phyloP scores from a whole-genome alignment of 2,888 invertebrate genomes.

The Formica aserva region DNA sequence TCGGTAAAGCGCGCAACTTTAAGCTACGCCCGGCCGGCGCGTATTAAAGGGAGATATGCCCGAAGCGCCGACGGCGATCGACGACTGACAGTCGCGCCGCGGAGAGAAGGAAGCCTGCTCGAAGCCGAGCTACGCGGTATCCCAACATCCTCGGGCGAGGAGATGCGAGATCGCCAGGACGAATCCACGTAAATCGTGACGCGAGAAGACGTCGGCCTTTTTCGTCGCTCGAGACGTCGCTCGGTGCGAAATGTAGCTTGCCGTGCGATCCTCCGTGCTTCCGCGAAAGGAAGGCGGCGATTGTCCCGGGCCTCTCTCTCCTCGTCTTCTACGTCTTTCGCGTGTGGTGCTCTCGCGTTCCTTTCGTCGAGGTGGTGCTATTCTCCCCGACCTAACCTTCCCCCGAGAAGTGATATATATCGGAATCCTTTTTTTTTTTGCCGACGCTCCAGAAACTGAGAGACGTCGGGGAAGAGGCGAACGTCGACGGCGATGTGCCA shows the following conservation, averaged over 20 bases:
- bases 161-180: conserved; percentile 14
- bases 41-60: conserved; percentile 82
- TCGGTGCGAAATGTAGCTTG: conserved; percentile 43
- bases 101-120: neutral
- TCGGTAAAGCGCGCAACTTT: conserved; percentile 60
- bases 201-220: neutral
- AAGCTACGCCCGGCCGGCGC: conserved; percentile 75
- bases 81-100: conserved; percentile 31
- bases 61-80: conserved; percentile 57
- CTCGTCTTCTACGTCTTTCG: neutral
- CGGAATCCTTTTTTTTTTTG: neutral
- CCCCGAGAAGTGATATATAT: neutral
- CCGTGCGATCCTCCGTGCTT: conserved; percentile 14
- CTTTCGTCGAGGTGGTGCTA: neutral
- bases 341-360: neutral
- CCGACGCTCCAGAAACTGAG: neutral
- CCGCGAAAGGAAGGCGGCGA: conserved; percentile 35
- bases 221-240: neutral
- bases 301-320: neutral
- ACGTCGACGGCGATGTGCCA: conserved; percentile 51
- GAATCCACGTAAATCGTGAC: conserved; percentile 10
- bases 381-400: neutral
- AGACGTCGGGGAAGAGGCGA: neutral
- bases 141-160: neutral
- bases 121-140: neutral